Conservation (phyloP, 2,113 vertebrate genomes). For the Vombatus ursinus region DNA sequence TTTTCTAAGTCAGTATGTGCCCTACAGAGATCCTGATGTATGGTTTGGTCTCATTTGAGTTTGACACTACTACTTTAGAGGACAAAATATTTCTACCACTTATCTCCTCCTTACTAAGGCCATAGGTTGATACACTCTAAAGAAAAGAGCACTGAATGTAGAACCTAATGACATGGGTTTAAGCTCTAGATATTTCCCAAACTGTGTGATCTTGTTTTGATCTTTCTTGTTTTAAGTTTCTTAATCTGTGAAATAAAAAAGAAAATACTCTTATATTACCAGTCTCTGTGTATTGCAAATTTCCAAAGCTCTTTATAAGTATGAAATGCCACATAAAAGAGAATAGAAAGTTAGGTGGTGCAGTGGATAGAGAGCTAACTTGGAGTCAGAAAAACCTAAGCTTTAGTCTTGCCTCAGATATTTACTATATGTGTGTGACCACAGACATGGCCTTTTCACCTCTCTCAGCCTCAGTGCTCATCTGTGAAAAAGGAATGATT, state of each 20-base stretch:
- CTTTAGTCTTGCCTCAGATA: neutral
- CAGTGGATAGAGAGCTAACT: neutral
- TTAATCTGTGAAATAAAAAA: neutral
- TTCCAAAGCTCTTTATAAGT: neutral
- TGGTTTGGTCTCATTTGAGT: neutral
- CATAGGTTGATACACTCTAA: neutral
- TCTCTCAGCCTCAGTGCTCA: neutral
- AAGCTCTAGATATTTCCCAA: neutral
- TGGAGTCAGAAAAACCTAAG: neutral
- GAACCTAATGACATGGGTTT: neutral
- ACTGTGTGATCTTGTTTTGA: neutral
- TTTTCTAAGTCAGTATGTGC: neutral
- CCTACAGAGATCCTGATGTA: neutral
- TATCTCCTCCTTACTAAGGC: neutral
- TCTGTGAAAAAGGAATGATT: neutral
- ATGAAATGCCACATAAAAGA: neutral
- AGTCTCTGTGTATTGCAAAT: neutral
- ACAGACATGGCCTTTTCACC: conserved; percentile 4
- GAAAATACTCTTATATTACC: neutral
- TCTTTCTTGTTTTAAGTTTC: neutral
- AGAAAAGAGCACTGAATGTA: neutral
- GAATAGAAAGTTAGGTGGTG: neutral
- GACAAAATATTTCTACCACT: neutral
- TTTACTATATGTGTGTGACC: neutral
- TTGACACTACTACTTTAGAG: neutral